Evolutionary conservation across 2,113 vertebrate genomes (phyloP).

Genomic region (Sinosuthora webbiana): DNA sequence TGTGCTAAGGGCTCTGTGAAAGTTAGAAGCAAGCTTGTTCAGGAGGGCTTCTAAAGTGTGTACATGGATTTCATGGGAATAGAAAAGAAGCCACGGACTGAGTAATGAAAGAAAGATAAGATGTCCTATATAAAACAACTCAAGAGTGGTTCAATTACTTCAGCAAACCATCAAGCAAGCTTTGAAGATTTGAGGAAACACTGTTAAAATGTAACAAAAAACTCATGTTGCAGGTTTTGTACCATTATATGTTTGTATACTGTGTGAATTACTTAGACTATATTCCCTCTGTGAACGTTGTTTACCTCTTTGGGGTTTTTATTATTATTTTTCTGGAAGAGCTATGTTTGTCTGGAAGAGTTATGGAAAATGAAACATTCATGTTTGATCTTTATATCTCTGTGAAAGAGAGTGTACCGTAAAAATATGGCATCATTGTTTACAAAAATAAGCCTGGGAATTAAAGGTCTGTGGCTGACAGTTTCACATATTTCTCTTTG

Average conservation of each 20-base stretch:
- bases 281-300: constrained; percentile 48
- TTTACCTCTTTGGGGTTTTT: constrained; percentile 58
- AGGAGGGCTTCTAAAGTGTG: constrained; percentile 85
- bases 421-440: constrained; percentile 44
- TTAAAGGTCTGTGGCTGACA: constrained; percentile 31
- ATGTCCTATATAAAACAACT: constrained; percentile 83
- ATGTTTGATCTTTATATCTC: constrained; percentile 36
- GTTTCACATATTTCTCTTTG: constrained; percentile 39
- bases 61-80: constrained; percentile 86
- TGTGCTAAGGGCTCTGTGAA: constrained; percentile 82
- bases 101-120: constrained; percentile 86
- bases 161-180: constrained; percentile 80
- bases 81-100: constrained; percentile 79
- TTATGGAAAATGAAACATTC: constrained; percentile 42
- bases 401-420: background rate
- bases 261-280: constrained; percentile 59
- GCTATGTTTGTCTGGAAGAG: constrained; percentile 36
- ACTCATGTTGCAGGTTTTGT: constrained; percentile 74
- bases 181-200: constrained; percentile 84
- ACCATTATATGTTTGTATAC: constrained; percentile 75
- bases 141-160: constrained; percentile 84
- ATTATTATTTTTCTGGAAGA: constrained; percentile 24
- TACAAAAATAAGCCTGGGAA: constrained; percentile 63
- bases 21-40: constrained; percentile 85
- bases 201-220: constrained; percentile 78